These are phyloP conservation scores for Ifrita kowaldi DNA, from an alignment of 2,113 vertebrate genomes.

Conservation along the genomic window DNA sequence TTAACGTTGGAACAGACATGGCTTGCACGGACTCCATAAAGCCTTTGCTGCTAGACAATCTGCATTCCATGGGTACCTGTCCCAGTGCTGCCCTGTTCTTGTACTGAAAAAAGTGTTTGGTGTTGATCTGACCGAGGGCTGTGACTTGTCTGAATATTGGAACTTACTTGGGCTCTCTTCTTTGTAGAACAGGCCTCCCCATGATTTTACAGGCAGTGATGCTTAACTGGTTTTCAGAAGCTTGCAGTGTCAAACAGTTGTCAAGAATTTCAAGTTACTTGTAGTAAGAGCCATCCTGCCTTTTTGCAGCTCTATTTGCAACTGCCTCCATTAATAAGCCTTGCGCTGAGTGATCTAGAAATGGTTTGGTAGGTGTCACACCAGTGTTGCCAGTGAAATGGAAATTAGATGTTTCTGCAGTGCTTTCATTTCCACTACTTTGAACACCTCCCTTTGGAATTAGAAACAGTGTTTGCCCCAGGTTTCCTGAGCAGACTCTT, in stretches of 20 bases:
- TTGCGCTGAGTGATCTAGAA: not conserved
- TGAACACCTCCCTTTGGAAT: not conserved
- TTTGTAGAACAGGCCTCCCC: not conserved
- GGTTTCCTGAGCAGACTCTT: not conserved
- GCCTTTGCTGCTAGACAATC: not conserved
- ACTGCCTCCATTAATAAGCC: not conserved
- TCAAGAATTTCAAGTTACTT: not conserved
- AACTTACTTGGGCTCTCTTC: not conserved
- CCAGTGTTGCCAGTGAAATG: not conserved
- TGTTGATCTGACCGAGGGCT: not conserved
- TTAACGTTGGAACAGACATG: not conserved
- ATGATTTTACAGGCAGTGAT: not conserved
- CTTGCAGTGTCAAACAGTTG: not conserved
- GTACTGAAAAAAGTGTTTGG: not conserved
- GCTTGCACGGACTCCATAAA: not conserved
- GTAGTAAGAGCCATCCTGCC: not conserved
- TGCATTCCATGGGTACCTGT: rapidly evolving
- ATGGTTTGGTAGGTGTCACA: not conserved
- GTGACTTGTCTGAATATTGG: not conserved
- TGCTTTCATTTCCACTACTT: too few relatives aligned
- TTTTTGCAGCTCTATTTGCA: not conserved
- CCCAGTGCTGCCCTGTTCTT: not conserved
- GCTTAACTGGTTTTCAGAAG: not conserved
- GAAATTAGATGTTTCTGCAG: too few relatives aligned
- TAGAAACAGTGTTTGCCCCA: not conserved